Base-by-base conservation (phyloP, 2,797 vertebrate genomes). In the Phyllotis vaccarum region DNA sequence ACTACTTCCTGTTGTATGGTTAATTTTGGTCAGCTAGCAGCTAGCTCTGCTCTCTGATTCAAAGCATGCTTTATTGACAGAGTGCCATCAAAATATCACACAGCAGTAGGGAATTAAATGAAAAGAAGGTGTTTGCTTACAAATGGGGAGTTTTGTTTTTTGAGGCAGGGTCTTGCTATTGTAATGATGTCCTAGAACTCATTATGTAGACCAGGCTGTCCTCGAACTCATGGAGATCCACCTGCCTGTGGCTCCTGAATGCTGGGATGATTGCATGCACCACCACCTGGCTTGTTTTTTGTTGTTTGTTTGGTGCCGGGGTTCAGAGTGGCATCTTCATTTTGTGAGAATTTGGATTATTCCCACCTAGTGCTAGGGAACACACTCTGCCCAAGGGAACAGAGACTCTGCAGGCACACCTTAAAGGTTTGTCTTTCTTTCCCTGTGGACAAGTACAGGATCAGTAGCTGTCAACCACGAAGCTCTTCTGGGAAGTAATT, bases 341-440 rank as follows among this genome's bases (percentile, higher is more conserved):
- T 93, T 46, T 92, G 49, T 14, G 74, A 96, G 68, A n/a, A 79
- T 60, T 64, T 66, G 19, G 83, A 76, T 64, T 88, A 66, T 75
- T 89, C 12, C 11, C 5, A 9, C 29, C 14, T 43, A 49, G 52
- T 16, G 16, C 46, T 74, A 3, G 22, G 62, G 70, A 6, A 64
- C 16, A 12, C 52, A 29, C 24, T 24, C 49, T 66, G 52, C 68
- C 88, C 34, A 74, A 85, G 46, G 75, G 52, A 75, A 24, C 12
- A 58, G 34, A 83, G 89, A 78, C 66, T 72, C 37, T 43, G 52
- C 31, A n/a, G 52, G 19, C 52, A 56, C 1, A 19, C 31, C 37
- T 43, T 60, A 60, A 76, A 80, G 64, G 46, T 34, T 46, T 27
- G 21, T 92, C 66, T 86, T 90, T 92, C 66, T 86, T 90, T 64